Evolutionary conservation across 2,888 invertebrate species (phyloP).

Genomic region (Chalcis sispes): DNA sequence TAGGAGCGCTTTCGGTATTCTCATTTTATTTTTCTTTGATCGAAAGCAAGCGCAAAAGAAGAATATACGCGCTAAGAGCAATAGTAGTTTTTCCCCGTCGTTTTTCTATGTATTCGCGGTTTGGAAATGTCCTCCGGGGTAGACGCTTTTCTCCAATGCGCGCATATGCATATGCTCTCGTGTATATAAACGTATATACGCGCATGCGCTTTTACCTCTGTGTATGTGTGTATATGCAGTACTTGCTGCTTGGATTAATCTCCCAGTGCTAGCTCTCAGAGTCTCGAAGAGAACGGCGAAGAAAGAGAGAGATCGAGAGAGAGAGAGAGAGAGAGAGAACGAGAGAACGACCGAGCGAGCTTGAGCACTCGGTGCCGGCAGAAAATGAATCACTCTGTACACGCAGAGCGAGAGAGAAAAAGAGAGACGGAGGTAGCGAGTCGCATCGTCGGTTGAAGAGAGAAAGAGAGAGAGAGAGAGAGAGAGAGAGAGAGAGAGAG

Average conservation of each 20-base stretch:
- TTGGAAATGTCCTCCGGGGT: slow-evolving; percentile 21
- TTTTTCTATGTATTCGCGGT: slow-evolving; percentile 19
- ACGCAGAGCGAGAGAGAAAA: slow-evolving; percentile 44
- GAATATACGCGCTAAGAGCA: too few relatives aligned
- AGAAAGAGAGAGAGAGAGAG: slow-evolving; percentile 41
- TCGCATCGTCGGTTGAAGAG: not conserved
- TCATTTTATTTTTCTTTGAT: too few relatives aligned
- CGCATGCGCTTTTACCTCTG: too few relatives aligned
- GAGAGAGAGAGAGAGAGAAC: slow-evolving; percentile 57
- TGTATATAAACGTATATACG: not conserved
- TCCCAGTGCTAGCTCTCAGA: slow-evolving; percentile 46
- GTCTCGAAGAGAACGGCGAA: slow-evolving; percentile 24
- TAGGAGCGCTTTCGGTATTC: too few relatives aligned
- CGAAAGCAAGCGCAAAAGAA: too few relatives aligned
- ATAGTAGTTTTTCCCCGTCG: not conserved
- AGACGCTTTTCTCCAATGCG: slow-evolving; percentile 13
- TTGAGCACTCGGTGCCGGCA: slow-evolving; percentile 60
- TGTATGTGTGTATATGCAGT: too few relatives aligned
- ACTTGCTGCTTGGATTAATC: slow-evolving; percentile 50
- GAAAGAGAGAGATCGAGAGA: slow-evolving; percentile 29
- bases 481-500: slow-evolving; percentile 42
- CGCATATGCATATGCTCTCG: not conserved
- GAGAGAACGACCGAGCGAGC: slow-evolving; percentile 25
- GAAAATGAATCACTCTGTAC: slow-evolving; percentile 68
- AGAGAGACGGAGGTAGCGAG: slow-evolving; percentile 11